Evolutionary conservation across 2,113 vertebrate species (phyloP).

Genomic region (Peromyscus leucopus): DNA sequence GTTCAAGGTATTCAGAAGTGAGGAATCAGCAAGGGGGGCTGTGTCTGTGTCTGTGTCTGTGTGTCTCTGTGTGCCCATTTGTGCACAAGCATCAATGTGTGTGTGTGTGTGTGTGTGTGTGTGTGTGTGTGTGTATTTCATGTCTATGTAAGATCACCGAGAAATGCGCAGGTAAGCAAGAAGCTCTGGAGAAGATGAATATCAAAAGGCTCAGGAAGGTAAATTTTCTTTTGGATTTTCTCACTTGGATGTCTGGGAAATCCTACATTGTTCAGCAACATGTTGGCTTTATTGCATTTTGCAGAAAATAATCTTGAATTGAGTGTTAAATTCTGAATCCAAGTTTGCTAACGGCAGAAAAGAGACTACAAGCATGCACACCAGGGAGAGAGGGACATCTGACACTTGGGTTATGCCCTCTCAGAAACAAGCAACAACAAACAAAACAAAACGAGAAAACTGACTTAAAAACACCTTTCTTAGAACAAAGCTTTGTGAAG

Average conservation of each 20-base stretch:
- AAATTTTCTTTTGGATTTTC: background rate
- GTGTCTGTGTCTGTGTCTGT: background rate
- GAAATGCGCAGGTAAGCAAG: background rate
- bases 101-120: background rate
- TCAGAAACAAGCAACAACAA: background rate
- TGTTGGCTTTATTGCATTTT: background rate
- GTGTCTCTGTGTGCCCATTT: background rate
- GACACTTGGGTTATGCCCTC: background rate
- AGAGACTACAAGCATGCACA: background rate
- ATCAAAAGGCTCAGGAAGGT: background rate
- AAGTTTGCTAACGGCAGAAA: background rate
- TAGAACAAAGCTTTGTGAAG: background rate
- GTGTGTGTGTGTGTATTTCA: background rate
- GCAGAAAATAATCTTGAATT: background rate
- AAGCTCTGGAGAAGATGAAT: background rate
- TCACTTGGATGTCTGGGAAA: background rate
- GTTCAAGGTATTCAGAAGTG: background rate
- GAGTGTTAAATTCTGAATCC: background rate
- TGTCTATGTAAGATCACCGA: background rate
- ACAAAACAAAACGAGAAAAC: background rate
- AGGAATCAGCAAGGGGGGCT: background rate
- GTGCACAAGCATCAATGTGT: background rate
- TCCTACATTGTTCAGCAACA: background rate
- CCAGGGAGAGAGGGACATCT: background rate
- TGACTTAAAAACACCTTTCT: background rate